phyloP scores from a whole-genome alignment of 1,140 invertebrate genomes.

The Cataglyphis hispanica region DNA sequence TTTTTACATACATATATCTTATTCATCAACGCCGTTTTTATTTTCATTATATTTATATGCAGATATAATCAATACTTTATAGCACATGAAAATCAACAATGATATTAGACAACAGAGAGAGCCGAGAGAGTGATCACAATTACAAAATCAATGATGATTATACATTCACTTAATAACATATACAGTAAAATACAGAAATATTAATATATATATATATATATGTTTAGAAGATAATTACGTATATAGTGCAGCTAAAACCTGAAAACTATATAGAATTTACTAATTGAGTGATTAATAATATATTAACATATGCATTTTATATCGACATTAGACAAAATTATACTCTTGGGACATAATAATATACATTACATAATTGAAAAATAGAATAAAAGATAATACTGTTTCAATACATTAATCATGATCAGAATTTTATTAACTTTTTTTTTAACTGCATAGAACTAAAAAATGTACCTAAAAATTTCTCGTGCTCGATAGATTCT shows the following conservation, averaged over 20 bases:
- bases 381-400: constrained; percentile 21
- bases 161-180: constrained; percentile 45
- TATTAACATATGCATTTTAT: constrained; percentile 40
- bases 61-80: constrained; percentile 27
- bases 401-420: background rate
- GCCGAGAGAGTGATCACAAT: background rate
- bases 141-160: background rate
- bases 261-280: background rate
- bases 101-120: constrained; percentile 17
- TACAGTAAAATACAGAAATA: constrained; percentile 18
- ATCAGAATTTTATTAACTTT: background rate
- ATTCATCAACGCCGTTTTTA: background rate
- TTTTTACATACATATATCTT: constrained; percentile 28
- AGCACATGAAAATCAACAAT: constrained; percentile 23
- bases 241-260: background rate
- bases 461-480: constrained; percentile 22
- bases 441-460: background rate
- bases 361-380: constrained; percentile 10
- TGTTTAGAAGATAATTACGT: constrained; percentile 42
- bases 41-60: constrained; percentile 11
- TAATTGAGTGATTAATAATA: constrained; percentile 39
- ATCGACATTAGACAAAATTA: constrained; percentile 25
- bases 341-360: background rate
- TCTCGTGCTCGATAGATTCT: background rate
- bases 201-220: constrained; percentile 9